Evolutionary conservation across 2,113 vertebrate species (phyloP).

Genomic region (Varanus komodoensis): DNA sequence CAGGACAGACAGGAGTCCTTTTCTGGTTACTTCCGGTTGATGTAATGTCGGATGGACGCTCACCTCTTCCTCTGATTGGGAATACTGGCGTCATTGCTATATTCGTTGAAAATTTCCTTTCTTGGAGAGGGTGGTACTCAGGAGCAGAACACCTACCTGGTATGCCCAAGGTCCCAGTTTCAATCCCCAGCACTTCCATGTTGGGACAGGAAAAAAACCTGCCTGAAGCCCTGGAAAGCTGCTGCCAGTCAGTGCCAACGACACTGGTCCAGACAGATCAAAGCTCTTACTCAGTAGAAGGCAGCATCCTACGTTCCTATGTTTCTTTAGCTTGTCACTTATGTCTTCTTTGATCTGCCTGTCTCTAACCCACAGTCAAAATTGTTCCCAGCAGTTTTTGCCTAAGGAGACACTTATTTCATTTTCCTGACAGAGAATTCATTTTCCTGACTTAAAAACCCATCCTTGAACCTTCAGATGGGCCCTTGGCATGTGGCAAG

Average conservation of each 20-base stretch:
- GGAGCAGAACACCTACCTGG: too few relatives aligned
- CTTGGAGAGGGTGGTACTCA: too few relatives aligned
- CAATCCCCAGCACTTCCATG: too few relatives aligned
- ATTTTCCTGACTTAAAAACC: background rate
- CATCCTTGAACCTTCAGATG: too few relatives aligned
- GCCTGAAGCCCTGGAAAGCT: too few relatives aligned
- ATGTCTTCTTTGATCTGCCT: background rate
- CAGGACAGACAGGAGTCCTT: background rate
- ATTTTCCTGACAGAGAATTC: background rate
- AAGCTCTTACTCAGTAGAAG: too few relatives aligned
- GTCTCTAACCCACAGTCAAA: background rate
- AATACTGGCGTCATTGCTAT: background rate
- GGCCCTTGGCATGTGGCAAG: background rate
- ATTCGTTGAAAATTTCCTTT: background rate
- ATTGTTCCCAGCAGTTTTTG: conserved; percentile 1
- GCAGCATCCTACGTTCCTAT: background rate
- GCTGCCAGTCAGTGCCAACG: too few relatives aligned
- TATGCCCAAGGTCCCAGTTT: too few relatives aligned
- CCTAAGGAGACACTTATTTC: background rate
- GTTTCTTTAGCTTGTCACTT: background rate
- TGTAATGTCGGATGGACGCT: background rate
- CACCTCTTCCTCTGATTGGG: background rate
- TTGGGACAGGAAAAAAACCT: too few relatives aligned
- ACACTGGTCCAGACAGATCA: too few relatives aligned
- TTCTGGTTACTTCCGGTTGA: background rate